Percentiles rank a stretch among this genome's conserved stretches.
phyloP scores from a whole-genome alignment of 2,888 invertebrate species.

The Pseudococcus longispinus region DNA sequence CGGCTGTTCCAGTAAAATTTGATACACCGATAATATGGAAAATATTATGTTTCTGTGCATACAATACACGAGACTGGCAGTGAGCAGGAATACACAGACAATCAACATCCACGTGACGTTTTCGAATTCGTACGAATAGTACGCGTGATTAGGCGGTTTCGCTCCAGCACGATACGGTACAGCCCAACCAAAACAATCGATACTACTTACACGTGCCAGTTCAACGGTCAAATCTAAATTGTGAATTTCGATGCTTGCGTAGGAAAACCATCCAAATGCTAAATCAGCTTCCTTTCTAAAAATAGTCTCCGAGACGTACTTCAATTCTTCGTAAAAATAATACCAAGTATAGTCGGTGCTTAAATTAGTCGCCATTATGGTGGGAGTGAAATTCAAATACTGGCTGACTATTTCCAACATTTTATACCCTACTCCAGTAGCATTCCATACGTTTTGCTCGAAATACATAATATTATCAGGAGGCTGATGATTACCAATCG shows the following conservation, averaged over 20 bases:
- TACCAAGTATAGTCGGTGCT: slow-evolving; percentile 57
- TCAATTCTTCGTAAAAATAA: slow-evolving; percentile 54
- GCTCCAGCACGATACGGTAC: slow-evolving; percentile 58
- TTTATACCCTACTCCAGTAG: slow-evolving; percentile 57
- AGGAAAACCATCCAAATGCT: slow-evolving; percentile 59
- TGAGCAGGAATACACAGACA: slow-evolving; percentile 38
- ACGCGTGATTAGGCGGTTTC: slow-evolving; percentile 55
- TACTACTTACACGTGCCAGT: slow-evolving; percentile 57
- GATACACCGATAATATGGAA: slow-evolving; percentile 55
- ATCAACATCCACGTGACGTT: slow-evolving; percentile 57
- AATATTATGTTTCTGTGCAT: slow-evolving; percentile 21
- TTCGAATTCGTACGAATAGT: slow-evolving; percentile 58
- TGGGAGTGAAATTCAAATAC: slow-evolving; percentile 59
- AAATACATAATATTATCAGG: slow-evolving; percentile 59
- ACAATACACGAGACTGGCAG: slow-evolving; percentile 43
- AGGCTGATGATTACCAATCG: slow-evolving; percentile 58
- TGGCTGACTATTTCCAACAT: slow-evolving; percentile 58
- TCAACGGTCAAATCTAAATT: slow-evolving; percentile 46
- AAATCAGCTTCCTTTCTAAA: slow-evolving; percentile 55
- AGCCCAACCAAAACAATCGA: slow-evolving; percentile 59
- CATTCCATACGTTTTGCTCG: slow-evolving; percentile 38
- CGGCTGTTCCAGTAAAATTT: slow-evolving; percentile 58
- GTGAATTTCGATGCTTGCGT: slow-evolving; percentile 51
- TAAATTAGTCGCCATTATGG: slow-evolving; percentile 48
- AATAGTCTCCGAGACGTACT: slow-evolving; percentile 54